Conservation (phyloP, 2,888 invertebrate species). For the Platerodrilus igneus region DNA sequence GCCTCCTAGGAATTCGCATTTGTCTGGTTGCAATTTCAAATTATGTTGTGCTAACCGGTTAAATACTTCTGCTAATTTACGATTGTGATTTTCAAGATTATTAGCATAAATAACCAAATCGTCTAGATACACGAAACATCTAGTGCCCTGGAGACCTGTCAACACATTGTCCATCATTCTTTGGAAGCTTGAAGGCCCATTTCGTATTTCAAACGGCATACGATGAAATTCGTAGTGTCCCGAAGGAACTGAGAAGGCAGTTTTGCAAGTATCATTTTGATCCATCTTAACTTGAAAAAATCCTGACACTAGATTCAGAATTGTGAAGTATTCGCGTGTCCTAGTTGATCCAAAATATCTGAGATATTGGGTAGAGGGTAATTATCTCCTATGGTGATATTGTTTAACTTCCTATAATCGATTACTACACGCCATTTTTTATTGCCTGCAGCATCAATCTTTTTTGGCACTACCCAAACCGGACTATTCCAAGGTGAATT, state of each 20-base stretch:
- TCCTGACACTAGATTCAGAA: constrained; percentile 35
- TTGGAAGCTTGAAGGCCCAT: constrained; percentile 43
- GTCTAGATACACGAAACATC: constrained; percentile 32
- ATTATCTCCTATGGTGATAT: constrained; percentile 34
- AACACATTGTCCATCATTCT: constrained; percentile 35
- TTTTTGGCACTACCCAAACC: constrained; percentile 38
- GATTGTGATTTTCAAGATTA: constrained; percentile 31
- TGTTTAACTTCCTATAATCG: constrained; percentile 39
- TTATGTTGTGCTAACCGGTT: constrained; percentile 14
- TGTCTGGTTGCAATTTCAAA: constrained; percentile 33
- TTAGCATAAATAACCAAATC: constrained; percentile 29
- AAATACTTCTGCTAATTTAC: constrained; percentile 29
- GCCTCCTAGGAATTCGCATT: constrained; percentile 33
- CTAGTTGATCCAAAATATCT: constrained; percentile 28
- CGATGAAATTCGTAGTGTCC: constrained; percentile 37
- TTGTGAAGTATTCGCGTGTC: constrained; percentile 34
- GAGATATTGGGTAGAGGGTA: constrained; percentile 28
- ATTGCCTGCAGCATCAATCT: constrained; percentile 31
- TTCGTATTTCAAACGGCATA: constrained; percentile 35
- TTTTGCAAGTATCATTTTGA: constrained; percentile 31
- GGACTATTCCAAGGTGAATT: constrained; percentile 29
- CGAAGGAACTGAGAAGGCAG: constrained; percentile 33
- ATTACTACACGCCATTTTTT: constrained; percentile 36
- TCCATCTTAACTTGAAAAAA: constrained; percentile 36
- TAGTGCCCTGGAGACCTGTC: constrained; percentile 17